Conservation (phyloP, 2,113 vertebrate genomes). For the Tetraodon nigroviridis region DNA sequence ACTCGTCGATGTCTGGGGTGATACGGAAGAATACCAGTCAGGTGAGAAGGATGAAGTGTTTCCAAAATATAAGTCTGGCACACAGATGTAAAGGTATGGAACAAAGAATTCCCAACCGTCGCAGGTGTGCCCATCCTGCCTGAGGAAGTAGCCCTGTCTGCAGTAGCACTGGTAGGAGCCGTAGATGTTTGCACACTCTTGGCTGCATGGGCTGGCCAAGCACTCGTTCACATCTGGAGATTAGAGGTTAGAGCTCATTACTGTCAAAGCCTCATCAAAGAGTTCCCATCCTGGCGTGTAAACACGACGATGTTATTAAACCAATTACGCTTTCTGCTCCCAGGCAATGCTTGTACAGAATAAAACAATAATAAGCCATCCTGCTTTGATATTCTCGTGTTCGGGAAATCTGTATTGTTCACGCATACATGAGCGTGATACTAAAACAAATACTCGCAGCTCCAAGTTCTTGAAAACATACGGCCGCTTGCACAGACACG, state of each 20-base stretch:
- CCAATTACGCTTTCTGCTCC: slow-evolving; percentile 47
- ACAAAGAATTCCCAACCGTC: slow-evolving; percentile 71
- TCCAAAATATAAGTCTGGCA: not conserved
- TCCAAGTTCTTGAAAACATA: slow-evolving; percentile 36
- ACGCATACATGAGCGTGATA: slow-evolving; percentile 10
- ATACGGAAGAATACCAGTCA: slow-evolving; percentile 2
- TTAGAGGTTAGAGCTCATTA: slow-evolving; percentile 49
- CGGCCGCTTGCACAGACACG: slow-evolving; percentile 35
- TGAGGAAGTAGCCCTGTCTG: slow-evolving; percentile 85
- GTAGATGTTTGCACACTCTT: slow-evolving; percentile 91
- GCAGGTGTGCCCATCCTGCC: slow-evolving; percentile 84
- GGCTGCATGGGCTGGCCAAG: slow-evolving; percentile 82
- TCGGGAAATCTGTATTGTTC: not conserved
- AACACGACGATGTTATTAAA: slow-evolving; percentile 40
- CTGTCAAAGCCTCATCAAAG: slow-evolving; percentile 42
- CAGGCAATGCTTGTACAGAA: slow-evolving; percentile 17
- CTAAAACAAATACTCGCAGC: slow-evolving; percentile 26
- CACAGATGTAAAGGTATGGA: not conserved
- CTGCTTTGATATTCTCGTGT: slow-evolving; percentile 21
- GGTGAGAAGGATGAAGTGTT: not conserved
- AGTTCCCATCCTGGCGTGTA: slow-evolving; percentile 16
- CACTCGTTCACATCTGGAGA: slow-evolving; percentile 90
- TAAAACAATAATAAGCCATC: not conserved
- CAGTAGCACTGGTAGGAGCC: slow-evolving; percentile 98
- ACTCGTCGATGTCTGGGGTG: slow-evolving; percentile 87